phyloP scores from a whole-genome alignment of 2,113 vertebrate species.

The Alethe castanea region DNA sequence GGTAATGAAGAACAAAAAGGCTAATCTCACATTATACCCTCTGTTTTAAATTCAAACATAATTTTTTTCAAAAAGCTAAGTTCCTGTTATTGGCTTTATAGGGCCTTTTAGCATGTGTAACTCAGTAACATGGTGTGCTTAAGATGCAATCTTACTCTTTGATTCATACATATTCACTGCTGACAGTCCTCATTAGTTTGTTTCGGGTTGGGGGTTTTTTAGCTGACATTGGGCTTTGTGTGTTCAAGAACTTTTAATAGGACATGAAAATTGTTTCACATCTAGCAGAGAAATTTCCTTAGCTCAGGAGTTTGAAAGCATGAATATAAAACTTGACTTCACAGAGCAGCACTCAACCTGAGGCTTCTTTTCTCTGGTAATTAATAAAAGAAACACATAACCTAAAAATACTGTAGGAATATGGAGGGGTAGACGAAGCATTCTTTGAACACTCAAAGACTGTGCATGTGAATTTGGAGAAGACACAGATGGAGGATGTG shows the following conservation, averaged over 20 bases:
- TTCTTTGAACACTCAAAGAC: background rate
- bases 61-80: background rate
- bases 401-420: background rate
- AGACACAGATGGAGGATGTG: background rate
- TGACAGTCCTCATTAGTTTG: background rate
- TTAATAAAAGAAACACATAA: background rate
- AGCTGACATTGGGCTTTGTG: background rate
- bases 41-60: background rate
- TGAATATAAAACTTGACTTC: background rate
- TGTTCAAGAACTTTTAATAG: background rate
- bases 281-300: background rate
- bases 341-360: background rate
- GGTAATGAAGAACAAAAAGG: background rate
- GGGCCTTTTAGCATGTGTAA: background rate
- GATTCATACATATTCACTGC: background rate
- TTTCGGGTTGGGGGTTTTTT: background rate
- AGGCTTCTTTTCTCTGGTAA: background rate
- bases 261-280: background rate
- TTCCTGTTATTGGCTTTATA: background rate
- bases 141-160: background rate
- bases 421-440: background rate
- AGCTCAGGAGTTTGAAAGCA: background rate
- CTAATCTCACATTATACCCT: background rate
- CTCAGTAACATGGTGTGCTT: background rate
- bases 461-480: background rate